Conservation (phyloP, 2,888 invertebrate genomes). For the Rotaria sp. region DNA sequence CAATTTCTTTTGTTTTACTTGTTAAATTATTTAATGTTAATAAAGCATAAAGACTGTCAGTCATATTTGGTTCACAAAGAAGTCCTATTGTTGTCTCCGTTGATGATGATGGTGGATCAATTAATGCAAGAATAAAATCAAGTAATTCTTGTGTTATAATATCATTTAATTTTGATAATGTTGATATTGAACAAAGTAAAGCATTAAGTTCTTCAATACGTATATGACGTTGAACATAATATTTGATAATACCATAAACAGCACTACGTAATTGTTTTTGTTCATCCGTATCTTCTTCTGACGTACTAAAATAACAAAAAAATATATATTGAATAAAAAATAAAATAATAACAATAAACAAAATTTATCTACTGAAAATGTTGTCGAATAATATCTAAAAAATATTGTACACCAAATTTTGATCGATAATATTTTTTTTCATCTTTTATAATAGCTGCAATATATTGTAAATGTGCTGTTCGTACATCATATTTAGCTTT, state of each 20-base stretch:
- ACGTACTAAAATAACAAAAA: background rate
- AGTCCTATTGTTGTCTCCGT: slow-evolving; percentile 62
- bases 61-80: slow-evolving; percentile 62
- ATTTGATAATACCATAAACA: slow-evolving; percentile 61
- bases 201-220: slow-evolving; percentile 58
- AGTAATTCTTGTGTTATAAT: slow-evolving; percentile 48
- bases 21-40: slow-evolving; percentile 46
- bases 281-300: slow-evolving; percentile 51
- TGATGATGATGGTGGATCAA: slow-evolving; percentile 56
- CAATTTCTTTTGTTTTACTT: background rate
- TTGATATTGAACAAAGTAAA: slow-evolving; percentile 59
- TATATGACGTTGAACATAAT: slow-evolving; percentile 61
- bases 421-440: slow-evolving; percentile 62
- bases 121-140: slow-evolving; percentile 58
- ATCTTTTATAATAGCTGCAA: slow-evolving; percentile 63
- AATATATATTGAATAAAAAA: background rate
- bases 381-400: slow-evolving; percentile 61
- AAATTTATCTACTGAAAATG: slow-evolving; percentile 54
- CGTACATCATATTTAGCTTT: slow-evolving; percentile 62
- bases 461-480: slow-evolving; percentile 63
- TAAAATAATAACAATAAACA: too few relatives aligned
- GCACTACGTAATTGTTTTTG: slow-evolving; percentile 60
- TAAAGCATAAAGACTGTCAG: slow-evolving; percentile 61
- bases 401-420: slow-evolving; percentile 62
- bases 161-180: slow-evolving; percentile 59